Percentiles rank a stretch among this genome's conserved stretches.
Conservation (phyloP, 2,113 vertebrate species). For the Centropus bengalensis region DNA sequence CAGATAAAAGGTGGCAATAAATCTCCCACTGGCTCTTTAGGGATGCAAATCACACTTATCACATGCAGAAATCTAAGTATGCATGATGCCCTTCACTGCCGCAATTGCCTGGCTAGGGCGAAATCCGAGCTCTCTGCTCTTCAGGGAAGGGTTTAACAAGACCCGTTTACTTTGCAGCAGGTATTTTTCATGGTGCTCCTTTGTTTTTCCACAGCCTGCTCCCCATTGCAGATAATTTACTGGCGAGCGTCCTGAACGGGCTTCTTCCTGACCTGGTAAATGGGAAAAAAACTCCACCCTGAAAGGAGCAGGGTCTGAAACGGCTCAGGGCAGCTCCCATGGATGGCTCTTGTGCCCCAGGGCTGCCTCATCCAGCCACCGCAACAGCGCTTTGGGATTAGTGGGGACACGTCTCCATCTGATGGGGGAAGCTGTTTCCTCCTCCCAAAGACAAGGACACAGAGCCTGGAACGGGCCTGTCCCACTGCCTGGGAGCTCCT, state of each 20-base stretch:
- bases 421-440: not conserved
- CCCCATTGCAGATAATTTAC: conserved; percentile 75
- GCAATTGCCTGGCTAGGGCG: not conserved
- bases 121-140: not conserved
- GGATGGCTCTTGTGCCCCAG: accelerated
- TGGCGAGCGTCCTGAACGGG: conserved; percentile 71
- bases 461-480: accelerated
- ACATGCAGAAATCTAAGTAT: conserved; percentile 30
- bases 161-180: conserved; percentile 28
- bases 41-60: conserved; percentile 50
- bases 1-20: conserved; percentile 18
- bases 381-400: not conserved
- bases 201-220: conserved; percentile 69
- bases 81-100: not conserved
- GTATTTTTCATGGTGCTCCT: not conserved
- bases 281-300: accelerated
- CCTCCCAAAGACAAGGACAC: not conserved
- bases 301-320: not conserved
- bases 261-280: conserved; percentile 74
- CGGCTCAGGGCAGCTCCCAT: not conserved
- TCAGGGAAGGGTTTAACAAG: conserved; percentile 38
- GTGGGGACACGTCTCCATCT: not conserved
- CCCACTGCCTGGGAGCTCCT: not conserved
- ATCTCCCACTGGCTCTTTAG: conserved; percentile 35
- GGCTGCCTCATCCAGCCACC: not conserved